Conservation (phyloP, 2,888 invertebrate genomes). For the Agonopterix heracliana region DNA sequence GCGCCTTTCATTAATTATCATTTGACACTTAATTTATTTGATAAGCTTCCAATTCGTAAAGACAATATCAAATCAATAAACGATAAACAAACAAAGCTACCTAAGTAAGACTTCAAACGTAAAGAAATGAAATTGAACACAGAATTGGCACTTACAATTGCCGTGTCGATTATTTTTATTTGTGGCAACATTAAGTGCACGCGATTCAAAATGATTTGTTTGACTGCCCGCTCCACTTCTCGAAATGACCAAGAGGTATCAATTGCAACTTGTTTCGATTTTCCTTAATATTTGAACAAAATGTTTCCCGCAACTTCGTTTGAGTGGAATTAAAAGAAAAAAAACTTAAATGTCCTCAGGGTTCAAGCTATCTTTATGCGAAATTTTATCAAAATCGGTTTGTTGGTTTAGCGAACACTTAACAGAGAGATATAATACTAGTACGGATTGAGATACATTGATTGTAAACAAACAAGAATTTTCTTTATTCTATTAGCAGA, state of each 20-base stretch:
- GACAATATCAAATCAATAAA: no score
- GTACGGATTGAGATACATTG: no score
- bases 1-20: no score
- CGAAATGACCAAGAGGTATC: constrained; percentile 5
- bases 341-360: background rate
- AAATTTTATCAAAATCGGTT: no score
- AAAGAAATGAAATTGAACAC: constrained; percentile 28
- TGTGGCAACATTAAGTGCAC: constrained; percentile 33
- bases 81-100: no score
- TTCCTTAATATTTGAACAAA: background rate
- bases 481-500: no score
- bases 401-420: no score
- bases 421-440: no score
- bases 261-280: background rate
- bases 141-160: constrained; percentile 31
- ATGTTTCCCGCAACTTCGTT: background rate
- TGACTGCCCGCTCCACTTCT: constrained; percentile 8
- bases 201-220: constrained; percentile 31
- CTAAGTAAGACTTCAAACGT: constrained; percentile 12
- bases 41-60: no score
- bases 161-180: constrained; percentile 32
- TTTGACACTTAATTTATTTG: no score
- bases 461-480: no score
- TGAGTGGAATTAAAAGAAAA: background rate
- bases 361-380: no score